These are phyloP conservation scores for Amblyopsis hoosieri DNA, from an alignment of 2,797 vertebrate genomes.

Conservation along the genomic window DNA sequence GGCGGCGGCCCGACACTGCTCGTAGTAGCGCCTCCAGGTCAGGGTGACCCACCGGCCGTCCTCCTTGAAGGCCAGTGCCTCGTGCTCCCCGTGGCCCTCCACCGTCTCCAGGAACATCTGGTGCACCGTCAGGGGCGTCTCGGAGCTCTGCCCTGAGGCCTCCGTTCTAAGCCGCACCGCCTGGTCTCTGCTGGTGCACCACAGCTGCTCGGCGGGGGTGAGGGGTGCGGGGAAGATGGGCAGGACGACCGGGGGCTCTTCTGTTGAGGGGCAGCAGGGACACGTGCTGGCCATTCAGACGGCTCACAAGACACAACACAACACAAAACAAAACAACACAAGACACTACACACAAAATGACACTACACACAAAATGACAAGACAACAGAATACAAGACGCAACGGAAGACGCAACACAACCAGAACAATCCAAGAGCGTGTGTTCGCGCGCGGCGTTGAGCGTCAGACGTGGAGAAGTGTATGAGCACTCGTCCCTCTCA, in stretches of 20 bases:
- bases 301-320: background rate
- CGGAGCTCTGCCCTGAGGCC: slow-evolving; percentile 57
- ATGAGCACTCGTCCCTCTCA: background rate
- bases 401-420: no score
- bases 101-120: slow-evolving; percentile 77
- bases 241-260: slow-evolving; percentile 27
- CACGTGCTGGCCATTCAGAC: slow-evolving; percentile 25
- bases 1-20: slow-evolving; percentile 75
- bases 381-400: no score
- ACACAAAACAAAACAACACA: no score
- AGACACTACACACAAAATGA: no score
- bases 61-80: slow-evolving; percentile 69
- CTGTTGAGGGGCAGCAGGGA: slow-evolving; percentile 30
- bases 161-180: slow-evolving; percentile 76
- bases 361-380: no score
- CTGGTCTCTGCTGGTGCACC: slow-evolving; percentile 61
- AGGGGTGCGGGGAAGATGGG: slow-evolving; percentile 24
- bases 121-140: slow-evolving; percentile 72
- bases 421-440: no score
- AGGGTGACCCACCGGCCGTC: slow-evolving; percentile 61
- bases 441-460: no score
- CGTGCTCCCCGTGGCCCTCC: slow-evolving; percentile 49
- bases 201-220: slow-evolving; percentile 66
- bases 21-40: slow-evolving; percentile 76
- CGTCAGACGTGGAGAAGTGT: no score